Base-by-base conservation (phyloP, 1,140 invertebrate species). In the Bradysia coprophila region DNA sequence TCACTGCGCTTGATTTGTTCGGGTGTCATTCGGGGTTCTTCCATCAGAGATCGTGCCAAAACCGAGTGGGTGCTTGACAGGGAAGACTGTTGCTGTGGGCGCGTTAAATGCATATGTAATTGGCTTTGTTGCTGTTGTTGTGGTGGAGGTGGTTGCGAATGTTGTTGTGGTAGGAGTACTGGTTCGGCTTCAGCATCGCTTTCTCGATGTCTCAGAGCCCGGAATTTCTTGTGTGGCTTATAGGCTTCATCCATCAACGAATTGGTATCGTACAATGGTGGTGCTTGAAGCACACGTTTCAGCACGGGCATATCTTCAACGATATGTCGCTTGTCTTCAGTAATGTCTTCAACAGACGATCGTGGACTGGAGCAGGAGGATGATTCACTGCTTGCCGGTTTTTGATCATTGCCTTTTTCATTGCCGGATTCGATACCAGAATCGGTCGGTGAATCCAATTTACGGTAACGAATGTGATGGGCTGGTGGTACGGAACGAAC, bases 211-310 rank as follows among this genome's bases (percentile, higher is more conserved):
- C 83, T 64, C 50, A 84, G 61, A 0, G 82, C 81, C 3, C 88
- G 72, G 71, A 93, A 92, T 58, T 93, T 93, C 60, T 93, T 93
- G 67, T 93, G 89, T 36, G 87, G 86, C 53, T 90, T 87, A 66
- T 92, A 92, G 1, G 87, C 87, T 61, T 91, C 87, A 56, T 91
- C 87, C 86, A 92, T 91, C 31, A 92, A 61, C 1, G 82, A 81
- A 52, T 85, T 85, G 33, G 84, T 86, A 53, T 87, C 82, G 60
- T 85, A 85, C 1, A 91, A 63, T 0, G 89, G 89, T 1, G 89
- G 89, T 2, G 88, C 88, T 57, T 92, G 86, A 1, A 93, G 69
- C 0, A 90, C 88, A 20, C 88, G 72, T 54, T 92, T 92, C 41
- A 94, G 63, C 43, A 92, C 86, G 0, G 89, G 88, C 88, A 92